Evolutionary conservation across 2,113 vertebrate genomes (phyloP), one percentile per base, ranked within the genome.

Genomic region (Nycticryphes semicollaris): DNA sequence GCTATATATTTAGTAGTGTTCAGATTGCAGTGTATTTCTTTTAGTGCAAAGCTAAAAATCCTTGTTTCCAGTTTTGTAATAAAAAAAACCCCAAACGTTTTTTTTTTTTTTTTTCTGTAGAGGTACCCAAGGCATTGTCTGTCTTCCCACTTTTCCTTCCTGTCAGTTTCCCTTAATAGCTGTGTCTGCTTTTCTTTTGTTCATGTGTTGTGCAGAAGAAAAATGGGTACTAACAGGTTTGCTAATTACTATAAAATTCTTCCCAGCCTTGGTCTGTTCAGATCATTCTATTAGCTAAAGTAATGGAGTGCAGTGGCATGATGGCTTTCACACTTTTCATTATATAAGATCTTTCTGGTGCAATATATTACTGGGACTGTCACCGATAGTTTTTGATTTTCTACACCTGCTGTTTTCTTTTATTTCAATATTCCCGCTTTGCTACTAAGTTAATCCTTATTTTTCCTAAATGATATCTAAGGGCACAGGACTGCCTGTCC

Each of bases 241-340:
- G 83, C 76, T 97, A 93, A 96, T 96, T 95, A 75, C 80, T 89
- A 10, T 64, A 67, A 93, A 90, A 89, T 76, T 90, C 90, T 93
- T 90, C 74, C 66, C 37, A 82, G 86, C 53, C 90, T 89, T 75
- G 48, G 81, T 94, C 90, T 81, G 64, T 69, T 90, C 80, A 63
- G 72, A 70, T 86, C 79, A 41, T 94, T 89, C 90, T 91, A 79
- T 96, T 95, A 95, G 56, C 86, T 82, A 56, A 90, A 93, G 83
- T 94, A 93, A 92, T 89, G 83, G 89, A 87, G 77, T 82, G 92
- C 88, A 79, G 17, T 96, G 86, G 83, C 70, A 37, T 2, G 18
- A 64, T 41, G 86, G 47, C 60, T 81, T 57, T 84, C 83, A 27
- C 86, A 51, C 94, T 90, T 88, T 73, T 88, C 85, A 81, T 88